Base-by-base conservation (phyloP, 2,888 invertebrate species). In the Meiosimyza platycephala region DNA sequence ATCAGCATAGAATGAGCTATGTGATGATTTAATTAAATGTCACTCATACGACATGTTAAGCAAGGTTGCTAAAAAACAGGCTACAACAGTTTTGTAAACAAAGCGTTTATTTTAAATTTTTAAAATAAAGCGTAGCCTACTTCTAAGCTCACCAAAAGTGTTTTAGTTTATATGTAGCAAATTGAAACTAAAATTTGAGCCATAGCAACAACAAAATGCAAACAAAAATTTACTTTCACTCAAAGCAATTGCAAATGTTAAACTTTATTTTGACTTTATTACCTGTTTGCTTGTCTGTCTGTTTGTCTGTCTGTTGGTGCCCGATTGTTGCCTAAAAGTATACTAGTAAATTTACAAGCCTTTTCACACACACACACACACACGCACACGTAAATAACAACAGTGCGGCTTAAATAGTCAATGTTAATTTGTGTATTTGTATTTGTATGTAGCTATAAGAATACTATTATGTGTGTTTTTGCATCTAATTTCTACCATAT, bases 291-390 rank as follows among this genome's bases (percentile, higher is more conserved):
- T n/a, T 68, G 68, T 16, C 22, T 48, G 16, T 47, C 60, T 64
- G 57, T 6, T 16, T 62, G 70, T 2, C n/a, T 68, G 68, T 16
- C 22, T 48, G 16, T 47, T 51, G 60, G 48, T 59, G 40, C 28
- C 28, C 28, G 0, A 3, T 40, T 7, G 67, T 71, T 51, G 63
- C 71, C 57, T 54, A 52, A 13, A 65, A 40, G 22, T 63, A 40
- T 72, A 57, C 65, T 70, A 52, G 59, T 66, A 59, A 59, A 59
- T 59, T 62, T 62, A 48, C 33, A 52, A 55, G 40, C 52, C 59
- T 33, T 18, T 55, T 28, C 48, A 70, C 66, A 75, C 66, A 48
- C 48, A 70, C 66, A 75, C 66, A 71, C 72, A 74, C 73, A 73
- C 65, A 64, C 65, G 62, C 60, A 72, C 48, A 62, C 28, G 47